Evolutionary conservation across 1,140 invertebrate species (phyloP).

Genomic region (Bombus soroeensis): DNA sequence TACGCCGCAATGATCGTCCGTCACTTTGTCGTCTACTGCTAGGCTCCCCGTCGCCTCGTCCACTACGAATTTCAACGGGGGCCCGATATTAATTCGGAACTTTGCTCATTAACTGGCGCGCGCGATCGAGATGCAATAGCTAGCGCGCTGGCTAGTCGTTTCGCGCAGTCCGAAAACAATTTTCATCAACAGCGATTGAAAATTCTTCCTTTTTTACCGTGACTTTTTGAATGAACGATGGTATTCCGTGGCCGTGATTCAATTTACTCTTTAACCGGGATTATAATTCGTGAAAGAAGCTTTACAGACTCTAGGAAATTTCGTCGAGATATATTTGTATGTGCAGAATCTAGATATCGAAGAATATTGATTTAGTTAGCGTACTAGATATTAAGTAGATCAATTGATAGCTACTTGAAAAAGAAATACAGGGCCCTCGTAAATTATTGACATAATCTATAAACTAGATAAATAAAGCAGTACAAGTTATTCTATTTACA

Average conservation of each 20-base stretch:
- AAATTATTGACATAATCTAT: no score
- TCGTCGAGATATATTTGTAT: neutral
- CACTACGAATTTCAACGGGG: neutral
- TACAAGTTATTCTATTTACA: no score
- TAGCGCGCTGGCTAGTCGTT: no score
- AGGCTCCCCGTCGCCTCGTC: conserved; percentile 15
- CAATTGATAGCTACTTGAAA: no score
- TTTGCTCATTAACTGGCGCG: conserved; percentile 25
- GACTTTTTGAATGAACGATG: neutral
- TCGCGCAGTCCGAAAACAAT: no score
- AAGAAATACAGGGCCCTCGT: no score
- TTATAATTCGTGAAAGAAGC: neutral
- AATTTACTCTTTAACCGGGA: neutral
- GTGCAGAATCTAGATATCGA: neutral
- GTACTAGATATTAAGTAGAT: no score
- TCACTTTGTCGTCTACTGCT: conserved; percentile 36
- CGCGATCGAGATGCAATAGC: conserved; percentile 7
- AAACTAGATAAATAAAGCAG: no score
- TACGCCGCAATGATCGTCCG: conserved; percentile 40
- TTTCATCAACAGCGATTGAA: neutral
- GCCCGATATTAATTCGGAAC: conserved; percentile 26
- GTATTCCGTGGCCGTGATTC: neutral
- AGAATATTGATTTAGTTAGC: neutral
- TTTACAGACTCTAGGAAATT: neutral
- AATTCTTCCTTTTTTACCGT: neutral